Base-by-base conservation (phyloP, 2,797 vertebrate genomes). In the Mus caroli region DNA sequence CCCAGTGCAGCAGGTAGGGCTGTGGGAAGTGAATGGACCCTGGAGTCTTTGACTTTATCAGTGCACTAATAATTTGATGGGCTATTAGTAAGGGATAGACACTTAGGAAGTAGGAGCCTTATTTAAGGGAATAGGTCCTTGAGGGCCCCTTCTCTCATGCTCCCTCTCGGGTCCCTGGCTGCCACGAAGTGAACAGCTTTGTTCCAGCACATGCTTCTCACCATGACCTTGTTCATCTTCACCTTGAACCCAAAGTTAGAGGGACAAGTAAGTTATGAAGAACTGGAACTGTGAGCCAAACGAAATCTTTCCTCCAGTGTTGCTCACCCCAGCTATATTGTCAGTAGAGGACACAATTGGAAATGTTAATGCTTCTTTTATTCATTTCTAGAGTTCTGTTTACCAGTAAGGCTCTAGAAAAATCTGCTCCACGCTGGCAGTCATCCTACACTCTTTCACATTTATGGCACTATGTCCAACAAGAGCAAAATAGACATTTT, bases 391-490 rank as follows among this genome's bases (percentile, higher is more conserved):
- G 24, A 91, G 69, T 69, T 93, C 34, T 76, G 40, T 52, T 62
- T 24, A 75, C 37, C 85, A 46, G 50, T 60, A 43, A 75, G 22
- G 71, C 78, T 37, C 46, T 37, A 56, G 54, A 88, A 73, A 43
- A 84, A 4, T 71, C 52, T 56, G 22, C 34, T 56, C 22, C 73
- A 77, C 54, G 67, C 28, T 82, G 52, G 37, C 62, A 92, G 62
- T 56, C 67, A 94, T 24, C 6, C 71, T 52, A 78, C 76, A 31
- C 58, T 94, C 28, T 82, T 85, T 86, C 37, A 54, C 17, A 80
- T 80, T 94, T 94, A 52, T 64, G 56, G 56, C 89, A 91, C 56
- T 92, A 46, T 77, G 73, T 85, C 84, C 60, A 86, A 73, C 37
- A 95, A 64, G 60, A 86, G 34, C 46, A 87, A 89, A 84, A 56